Evolutionary conservation across 2,113 vertebrate genomes (phyloP).

Genomic region (Thermophis baileyi): DNA sequence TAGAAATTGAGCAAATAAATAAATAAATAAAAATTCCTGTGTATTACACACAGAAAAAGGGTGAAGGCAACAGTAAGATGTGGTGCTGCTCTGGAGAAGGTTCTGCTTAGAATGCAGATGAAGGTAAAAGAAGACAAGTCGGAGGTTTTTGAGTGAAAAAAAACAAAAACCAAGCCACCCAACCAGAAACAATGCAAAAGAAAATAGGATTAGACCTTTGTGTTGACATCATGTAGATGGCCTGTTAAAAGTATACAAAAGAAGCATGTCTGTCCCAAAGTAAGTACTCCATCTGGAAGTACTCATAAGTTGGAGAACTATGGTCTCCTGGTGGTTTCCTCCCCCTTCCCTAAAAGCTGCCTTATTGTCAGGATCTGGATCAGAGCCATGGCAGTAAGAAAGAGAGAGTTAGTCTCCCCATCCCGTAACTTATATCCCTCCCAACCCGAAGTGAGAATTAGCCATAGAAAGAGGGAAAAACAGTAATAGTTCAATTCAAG

Average conservation of each 20-base stretch:
- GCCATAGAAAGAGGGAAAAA: background rate
- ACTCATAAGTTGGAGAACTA: background rate
- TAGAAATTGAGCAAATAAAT: background rate
- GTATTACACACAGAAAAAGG: background rate
- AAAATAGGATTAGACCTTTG: background rate
- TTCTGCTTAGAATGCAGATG: background rate
- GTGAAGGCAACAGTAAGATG: background rate
- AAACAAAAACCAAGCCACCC: background rate
- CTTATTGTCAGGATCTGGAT: background rate
- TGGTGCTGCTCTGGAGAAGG: background rate
- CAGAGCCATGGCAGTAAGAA: background rate
- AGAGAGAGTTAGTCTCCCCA: background rate
- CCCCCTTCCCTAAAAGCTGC: background rate
- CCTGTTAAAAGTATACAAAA: background rate
- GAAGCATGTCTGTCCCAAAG: background rate
- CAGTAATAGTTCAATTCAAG: background rate
- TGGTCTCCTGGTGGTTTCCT: background rate
- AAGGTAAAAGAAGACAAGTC: background rate
- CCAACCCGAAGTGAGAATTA: background rate
- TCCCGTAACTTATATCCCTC: background rate
- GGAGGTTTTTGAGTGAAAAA: background rate
- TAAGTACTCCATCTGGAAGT: background rate
- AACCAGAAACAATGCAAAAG: background rate
- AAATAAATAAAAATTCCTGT: background rate
- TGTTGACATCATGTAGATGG: background rate